These are phyloP conservation scores for Formica aserva DNA, from an alignment of 2,888 invertebrate species.

Conservation along the genomic window DNA sequence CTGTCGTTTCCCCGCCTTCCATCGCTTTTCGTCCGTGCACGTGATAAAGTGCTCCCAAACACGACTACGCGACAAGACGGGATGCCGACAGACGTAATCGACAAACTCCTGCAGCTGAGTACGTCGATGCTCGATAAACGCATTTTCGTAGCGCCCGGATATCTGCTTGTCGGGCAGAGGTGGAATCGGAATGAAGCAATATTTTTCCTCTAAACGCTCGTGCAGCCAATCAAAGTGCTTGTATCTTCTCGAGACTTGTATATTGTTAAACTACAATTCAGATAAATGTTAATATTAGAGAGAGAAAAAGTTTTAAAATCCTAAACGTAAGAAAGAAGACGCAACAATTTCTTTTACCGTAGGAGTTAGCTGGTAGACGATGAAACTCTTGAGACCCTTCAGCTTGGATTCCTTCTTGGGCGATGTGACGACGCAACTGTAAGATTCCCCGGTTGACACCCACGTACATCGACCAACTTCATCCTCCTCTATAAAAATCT, in stretches of 20 bases:
- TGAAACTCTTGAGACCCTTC: constrained; percentile 98
- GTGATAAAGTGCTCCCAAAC: constrained; percentile 99
- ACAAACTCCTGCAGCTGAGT: constrained; percentile 98
- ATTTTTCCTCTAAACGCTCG: constrained; percentile 97
- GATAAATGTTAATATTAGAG: constrained; percentile 19
- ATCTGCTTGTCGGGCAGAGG: constrained; percentile 99
- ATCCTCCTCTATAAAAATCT: constrained; percentile 90
- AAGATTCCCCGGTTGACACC: constrained; percentile 91
- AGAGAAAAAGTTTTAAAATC: neutral
- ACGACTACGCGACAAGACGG: constrained; percentile 95
- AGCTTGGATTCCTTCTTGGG: constrained; percentile 99
- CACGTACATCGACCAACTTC: constrained; percentile 92
- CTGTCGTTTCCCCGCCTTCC: constrained; percentile 98
- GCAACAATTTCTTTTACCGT: constrained; percentile 87
- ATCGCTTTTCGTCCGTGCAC: constrained; percentile 98
- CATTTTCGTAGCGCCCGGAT: constrained; percentile 98
- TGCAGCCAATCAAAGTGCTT: constrained; percentile 99
- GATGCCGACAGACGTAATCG: constrained; percentile 98
- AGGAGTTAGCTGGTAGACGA: constrained; percentile 98
- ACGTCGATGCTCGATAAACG: constrained; percentile 97
- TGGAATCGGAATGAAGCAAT: constrained; percentile 97
- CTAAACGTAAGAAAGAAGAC: neutral
- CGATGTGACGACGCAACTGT: constrained; percentile 95
- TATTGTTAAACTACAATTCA: constrained; percentile 91
- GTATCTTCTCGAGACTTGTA: constrained; percentile 97